Evolutionary conservation across 2,888 invertebrate species (phyloP), one percentile per base, ranked within the genome.

Genomic region (Osmoderma eremita): DNA sequence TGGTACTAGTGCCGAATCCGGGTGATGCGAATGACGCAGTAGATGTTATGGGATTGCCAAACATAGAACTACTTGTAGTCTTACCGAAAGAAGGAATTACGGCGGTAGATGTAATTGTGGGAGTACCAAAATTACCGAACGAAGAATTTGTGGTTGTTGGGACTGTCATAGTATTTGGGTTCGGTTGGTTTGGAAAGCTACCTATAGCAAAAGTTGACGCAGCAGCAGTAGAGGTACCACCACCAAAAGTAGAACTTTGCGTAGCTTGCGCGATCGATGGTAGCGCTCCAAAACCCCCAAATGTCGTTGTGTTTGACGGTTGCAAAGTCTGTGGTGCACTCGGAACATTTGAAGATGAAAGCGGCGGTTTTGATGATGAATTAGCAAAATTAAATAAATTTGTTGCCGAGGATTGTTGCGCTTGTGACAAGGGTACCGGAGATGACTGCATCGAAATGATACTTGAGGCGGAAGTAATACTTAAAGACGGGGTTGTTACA

Each of bases 51-150:
- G 56, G 39, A 20, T 24, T 45, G 20, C 64, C 84, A 45, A 79
- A 77, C 13, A 65, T 20, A 10, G 66, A 54, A 22, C 30, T 83
- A 56, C 70, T 76, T 15, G 53, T 67, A 10, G 73, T 84, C 18
- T 38, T 22, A n/a, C 67, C 71, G 42, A 71, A 71, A 4, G 66
- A 61, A n/a, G 71, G 39, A 24, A 63, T 42, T 4, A 62, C 45
- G 38, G 51, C 38, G 2, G 62, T 15, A 20, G 58, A 17, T 15
- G 56, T 64, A 38, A 54, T 61, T 8, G 49, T 50, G 30, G 61
- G 10, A 39, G 50, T 62, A 41, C 65, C 69, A 56, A 71, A 71
- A 5, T 1, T 10, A 8, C 67, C 56, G 36, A 38, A 54, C 12
- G 45, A 2, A 10, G 54, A 36, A 17, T 42, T 61, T 3, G 17